phyloP scores from a whole-genome alignment of 2,113 vertebrate species.

The Melanerpes aurifrons region DNA sequence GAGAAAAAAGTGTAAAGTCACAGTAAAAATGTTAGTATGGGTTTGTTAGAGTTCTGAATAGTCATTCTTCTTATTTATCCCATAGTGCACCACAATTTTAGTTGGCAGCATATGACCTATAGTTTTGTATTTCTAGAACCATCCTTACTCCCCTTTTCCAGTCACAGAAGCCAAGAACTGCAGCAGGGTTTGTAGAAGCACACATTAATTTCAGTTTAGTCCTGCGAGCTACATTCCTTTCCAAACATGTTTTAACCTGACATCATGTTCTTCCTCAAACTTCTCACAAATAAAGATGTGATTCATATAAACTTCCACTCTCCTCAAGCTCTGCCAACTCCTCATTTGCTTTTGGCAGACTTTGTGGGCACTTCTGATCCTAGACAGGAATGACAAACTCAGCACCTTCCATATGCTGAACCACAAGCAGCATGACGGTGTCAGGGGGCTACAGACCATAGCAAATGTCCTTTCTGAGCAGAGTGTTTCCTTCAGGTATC shows the following conservation, averaged over 20 bases:
- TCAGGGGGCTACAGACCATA: not conserved
- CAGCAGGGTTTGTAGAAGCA: constrained; percentile 17
- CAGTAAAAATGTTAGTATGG: not conserved
- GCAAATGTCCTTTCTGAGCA: not conserved
- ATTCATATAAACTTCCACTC: constrained; percentile 63
- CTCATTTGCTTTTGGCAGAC: constrained; percentile 57
- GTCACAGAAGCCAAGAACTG: constrained; percentile 31
- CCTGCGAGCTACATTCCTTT: constrained; percentile 63
- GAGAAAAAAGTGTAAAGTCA: constrained; percentile 4
- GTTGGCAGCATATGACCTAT: not conserved
- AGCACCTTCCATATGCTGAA: not conserved
- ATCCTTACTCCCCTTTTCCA: constrained; percentile 55
- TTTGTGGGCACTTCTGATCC: constrained; percentile 15
- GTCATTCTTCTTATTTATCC: constrained; percentile 9
- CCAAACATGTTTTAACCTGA: constrained; percentile 65
- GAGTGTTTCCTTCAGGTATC: not conserved
- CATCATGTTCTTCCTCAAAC: constrained; percentile 65
- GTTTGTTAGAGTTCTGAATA: not conserved
- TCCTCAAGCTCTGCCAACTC: constrained; percentile 22
- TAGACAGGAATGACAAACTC: not conserved
- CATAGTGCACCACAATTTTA: not conserved
- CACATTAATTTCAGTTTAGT: constrained; percentile 57
- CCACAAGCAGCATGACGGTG: not conserved
- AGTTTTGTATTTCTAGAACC: constrained; percentile 48
- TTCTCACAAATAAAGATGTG: constrained; percentile 58